A percentile compares a stretch with the other conserved stretches of the same genome.
These are phyloP conservation scores for Tamias sibiricus DNA, from an alignment of 2,113 vertebrate genomes.

Conservation along the genomic window DNA sequence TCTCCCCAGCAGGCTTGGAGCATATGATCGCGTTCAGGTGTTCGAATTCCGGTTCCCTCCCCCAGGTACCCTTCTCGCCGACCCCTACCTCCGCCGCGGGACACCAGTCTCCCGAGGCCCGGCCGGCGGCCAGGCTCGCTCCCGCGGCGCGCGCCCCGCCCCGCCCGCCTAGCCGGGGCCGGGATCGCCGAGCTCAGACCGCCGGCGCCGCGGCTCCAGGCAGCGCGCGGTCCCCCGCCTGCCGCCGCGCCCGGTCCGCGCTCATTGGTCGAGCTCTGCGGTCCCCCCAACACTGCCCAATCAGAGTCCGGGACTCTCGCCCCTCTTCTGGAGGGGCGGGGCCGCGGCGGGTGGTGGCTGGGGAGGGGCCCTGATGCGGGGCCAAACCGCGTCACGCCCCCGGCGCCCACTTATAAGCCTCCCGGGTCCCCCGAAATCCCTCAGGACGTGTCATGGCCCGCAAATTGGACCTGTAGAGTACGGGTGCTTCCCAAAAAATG, in stretches of 20 bases:
- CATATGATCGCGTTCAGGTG: neutral
- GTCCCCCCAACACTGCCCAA: conserved; percentile 49
- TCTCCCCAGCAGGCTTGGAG: neutral
- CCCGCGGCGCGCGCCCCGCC: conserved; percentile 57
- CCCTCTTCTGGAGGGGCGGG: conserved; percentile 30
- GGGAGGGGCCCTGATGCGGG: neutral
- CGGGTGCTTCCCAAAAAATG: neutral
- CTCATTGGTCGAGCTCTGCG: conserved; percentile 32
- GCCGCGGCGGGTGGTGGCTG: neutral
- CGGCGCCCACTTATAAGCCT: accelerated
- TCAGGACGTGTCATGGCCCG: no score
- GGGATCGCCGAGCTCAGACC: conserved; percentile 36
- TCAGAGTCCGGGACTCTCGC: conserved; percentile 19
- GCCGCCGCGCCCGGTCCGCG: conserved; percentile 24
- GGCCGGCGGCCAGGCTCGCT: conserved; percentile 46
- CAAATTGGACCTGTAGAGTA: neutral
- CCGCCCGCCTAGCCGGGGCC: neutral
- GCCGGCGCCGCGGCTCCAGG: conserved; percentile 44
- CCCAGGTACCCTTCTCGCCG: neutral
- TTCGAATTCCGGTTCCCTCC: neutral
- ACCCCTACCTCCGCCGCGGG: conserved; percentile 61
- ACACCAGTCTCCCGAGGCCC: conserved; percentile 18
- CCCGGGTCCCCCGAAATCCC: neutral
- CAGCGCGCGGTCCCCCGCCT: conserved; percentile 41
- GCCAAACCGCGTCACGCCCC: conserved; percentile 24